These are phyloP conservation scores for Aphelenchoides besseyi DNA, from an alignment of 1,140 invertebrate genomes.

Conservation along the genomic window DNA sequence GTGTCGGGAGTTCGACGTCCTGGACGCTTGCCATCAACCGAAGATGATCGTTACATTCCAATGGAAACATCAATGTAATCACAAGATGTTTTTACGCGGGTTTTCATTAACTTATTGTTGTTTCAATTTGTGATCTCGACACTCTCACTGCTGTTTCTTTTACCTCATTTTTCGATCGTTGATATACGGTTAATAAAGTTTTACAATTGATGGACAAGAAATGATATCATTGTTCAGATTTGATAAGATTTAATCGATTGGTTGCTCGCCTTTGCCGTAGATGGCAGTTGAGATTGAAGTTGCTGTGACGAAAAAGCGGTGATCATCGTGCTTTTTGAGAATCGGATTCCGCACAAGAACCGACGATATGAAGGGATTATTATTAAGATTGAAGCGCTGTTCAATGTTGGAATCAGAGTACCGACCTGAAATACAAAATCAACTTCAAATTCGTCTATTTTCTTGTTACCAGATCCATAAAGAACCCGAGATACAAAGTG, in stretches of 20 bases:
- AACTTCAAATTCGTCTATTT: not conserved
- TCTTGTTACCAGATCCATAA: not conserved
- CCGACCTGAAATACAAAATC: not conserved
- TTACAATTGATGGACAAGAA: too few species aligned
- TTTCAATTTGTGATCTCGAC: not conserved
- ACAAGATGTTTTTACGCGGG: not conserved
- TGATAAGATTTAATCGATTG: too few species aligned
- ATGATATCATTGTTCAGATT: too few species aligned
- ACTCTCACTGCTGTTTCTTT: not conserved
- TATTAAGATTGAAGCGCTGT: not conserved
- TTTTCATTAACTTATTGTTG: not conserved
- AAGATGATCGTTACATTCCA: conserved; percentile 21
- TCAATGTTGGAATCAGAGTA: conserved; percentile 8
- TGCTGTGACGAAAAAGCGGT: not conserved
- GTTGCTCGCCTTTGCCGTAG: not conserved
- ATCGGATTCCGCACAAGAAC: not conserved
- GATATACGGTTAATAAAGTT: too few species aligned
- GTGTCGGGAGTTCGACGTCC: not conserved
- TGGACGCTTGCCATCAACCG: conserved; percentile 14
- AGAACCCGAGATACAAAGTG: conserved; percentile 5
- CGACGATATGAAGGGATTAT: not conserved
- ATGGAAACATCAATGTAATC: conserved; percentile 17
- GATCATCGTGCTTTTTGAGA: not conserved
- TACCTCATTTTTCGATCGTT: not conserved
- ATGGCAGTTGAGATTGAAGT: not conserved